Percentiles rank a stretch among this genome's conserved stretches.
Evolutionary conservation across 2,113 vertebrate species (phyloP).

Genomic region (Daphoenositta chrysoptera): DNA sequence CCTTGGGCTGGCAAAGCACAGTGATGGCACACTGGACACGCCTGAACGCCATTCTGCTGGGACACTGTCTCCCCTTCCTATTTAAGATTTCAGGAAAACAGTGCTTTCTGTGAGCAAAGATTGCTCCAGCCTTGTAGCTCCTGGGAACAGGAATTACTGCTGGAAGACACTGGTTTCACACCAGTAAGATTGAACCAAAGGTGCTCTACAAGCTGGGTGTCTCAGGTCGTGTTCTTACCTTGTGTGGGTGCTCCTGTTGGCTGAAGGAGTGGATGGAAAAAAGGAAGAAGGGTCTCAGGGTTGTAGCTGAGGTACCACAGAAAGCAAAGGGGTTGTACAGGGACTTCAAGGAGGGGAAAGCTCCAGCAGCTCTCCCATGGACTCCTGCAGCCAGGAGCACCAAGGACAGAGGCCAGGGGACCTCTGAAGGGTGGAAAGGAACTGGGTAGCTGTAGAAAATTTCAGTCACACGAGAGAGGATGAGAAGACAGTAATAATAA

Average conservation of each 20-base stretch:
- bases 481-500: neutral
- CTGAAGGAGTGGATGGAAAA: neutral
- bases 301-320: neutral
- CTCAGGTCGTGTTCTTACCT: neutral
- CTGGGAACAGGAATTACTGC: neutral
- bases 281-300: accelerated
- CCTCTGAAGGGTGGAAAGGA: neutral
- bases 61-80: neutral
- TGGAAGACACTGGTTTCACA: neutral
- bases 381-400: neutral
- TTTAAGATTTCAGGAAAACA: neutral
- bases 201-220: neutral
- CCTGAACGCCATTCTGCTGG: neutral
- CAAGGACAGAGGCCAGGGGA: neutral
- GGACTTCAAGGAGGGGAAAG: neutral
- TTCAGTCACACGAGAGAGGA: neutral
- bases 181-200: neutral
- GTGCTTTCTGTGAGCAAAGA: accelerated
- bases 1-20: neutral
- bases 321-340: neutral
- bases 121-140: neutral
- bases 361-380: neutral
- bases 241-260: neutral
- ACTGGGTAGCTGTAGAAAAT: neutral
- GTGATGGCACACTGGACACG: neutral